phyloP scores from a whole-genome alignment of 2,888 invertebrate genomes.

The Muscina levida region DNA sequence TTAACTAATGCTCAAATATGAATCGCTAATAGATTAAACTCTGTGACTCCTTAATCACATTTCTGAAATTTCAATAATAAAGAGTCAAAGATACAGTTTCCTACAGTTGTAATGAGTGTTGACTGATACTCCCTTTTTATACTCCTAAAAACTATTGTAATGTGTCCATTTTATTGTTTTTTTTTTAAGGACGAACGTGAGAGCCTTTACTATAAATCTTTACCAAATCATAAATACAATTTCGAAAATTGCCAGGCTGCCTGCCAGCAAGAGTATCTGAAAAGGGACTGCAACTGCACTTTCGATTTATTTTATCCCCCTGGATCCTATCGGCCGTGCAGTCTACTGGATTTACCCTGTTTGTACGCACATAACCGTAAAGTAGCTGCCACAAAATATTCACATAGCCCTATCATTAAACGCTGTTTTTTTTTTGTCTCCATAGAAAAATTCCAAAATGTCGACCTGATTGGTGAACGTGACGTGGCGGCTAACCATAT shows the following conservation, averaged over 20 bases:
- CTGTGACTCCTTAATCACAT: too few species aligned
- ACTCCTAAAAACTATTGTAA: not conserved
- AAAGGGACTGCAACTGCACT: conserved; percentile 78
- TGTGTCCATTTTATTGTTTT: not conserved
- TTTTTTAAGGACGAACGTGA: conserved; percentile 64
- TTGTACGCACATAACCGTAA: conserved; percentile 69
- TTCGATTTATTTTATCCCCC: conserved; percentile 77
- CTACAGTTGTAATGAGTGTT: too few species aligned
- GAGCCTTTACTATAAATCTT: conserved; percentile 73
- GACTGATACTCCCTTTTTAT: too few species aligned
- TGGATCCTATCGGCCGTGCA: conserved; percentile 68
- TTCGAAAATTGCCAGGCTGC: conserved; percentile 77
- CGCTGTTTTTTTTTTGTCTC: too few species aligned
- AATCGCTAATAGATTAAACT: too few species aligned
- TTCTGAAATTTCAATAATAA: too few species aligned
- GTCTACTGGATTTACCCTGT: conserved; percentile 73
- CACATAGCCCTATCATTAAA: too few species aligned
- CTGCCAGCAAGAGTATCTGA: conserved; percentile 77
- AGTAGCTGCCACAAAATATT: too few species aligned
- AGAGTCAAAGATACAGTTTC: too few species aligned
- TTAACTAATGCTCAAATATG: too few species aligned
- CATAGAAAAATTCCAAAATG: conserved; percentile 49
- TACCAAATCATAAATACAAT: conserved; percentile 76
- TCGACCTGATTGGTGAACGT: conserved; percentile 70
- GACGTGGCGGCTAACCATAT: conserved; percentile 66